A percentile compares a stretch with the other conserved stretches of the same genome.
These are phyloP conservation scores for Anthonomus grandis DNA, from an alignment of 1,140 invertebrate genomes.

Conservation along the genomic window DNA sequence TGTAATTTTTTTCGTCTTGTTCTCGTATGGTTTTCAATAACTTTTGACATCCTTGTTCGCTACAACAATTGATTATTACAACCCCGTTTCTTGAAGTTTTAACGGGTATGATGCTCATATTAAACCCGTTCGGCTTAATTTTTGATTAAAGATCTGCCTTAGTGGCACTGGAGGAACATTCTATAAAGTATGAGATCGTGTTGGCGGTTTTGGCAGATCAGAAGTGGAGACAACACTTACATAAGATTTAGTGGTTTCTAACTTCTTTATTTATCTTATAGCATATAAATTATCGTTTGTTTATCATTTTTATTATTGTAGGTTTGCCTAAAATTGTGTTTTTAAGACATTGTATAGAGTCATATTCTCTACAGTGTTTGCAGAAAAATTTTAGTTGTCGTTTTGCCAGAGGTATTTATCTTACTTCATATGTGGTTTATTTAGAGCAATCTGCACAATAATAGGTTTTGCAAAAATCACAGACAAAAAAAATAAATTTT, in stretches of 20 bases:
- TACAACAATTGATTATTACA: background rate
- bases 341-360: background rate
- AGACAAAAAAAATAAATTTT: background rate
- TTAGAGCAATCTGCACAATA: no score
- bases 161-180: background rate
- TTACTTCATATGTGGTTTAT: no score
- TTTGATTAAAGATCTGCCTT: background rate
- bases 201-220: background rate
- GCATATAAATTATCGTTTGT: conserved; percentile 6
- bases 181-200: background rate
- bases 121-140: background rate
- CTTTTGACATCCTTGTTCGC: background rate
- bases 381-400: background rate
- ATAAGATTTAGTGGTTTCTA: background rate
- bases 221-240: background rate
- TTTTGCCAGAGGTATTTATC: conserved; percentile 2
- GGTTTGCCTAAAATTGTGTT: no score
- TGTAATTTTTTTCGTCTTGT: no score
- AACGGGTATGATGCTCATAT: background rate
- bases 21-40: background rate
- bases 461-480: no score
- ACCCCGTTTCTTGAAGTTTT: background rate
- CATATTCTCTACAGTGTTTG: conserved; percentile 5
- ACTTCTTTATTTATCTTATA: conserved; percentile 3
- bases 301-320: conserved; percentile 2